These are phyloP conservation scores for Dryadula phaetusa DNA, from an alignment of 2,888 invertebrate species.

Conservation along the genomic window DNA sequence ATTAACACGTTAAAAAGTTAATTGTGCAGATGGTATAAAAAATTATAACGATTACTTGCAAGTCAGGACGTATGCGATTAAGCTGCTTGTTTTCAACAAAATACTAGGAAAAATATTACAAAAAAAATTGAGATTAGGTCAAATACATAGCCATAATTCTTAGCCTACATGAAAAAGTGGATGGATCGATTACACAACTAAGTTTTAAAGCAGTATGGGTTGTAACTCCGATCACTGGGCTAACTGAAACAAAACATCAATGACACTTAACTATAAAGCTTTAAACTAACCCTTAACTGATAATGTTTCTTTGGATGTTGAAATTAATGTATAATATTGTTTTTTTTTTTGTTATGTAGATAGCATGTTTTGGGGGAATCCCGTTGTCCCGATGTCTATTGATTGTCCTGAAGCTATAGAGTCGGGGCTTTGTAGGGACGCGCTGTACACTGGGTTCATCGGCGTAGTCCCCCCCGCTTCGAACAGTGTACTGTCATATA, in stretches of 20 bases:
- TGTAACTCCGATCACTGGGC: conserved; percentile 71
- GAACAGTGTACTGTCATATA: conserved; percentile 89
- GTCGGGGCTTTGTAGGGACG: conserved; percentile 89
- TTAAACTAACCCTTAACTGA: conserved; percentile 45
- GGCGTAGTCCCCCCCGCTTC: conserved; percentile 87
- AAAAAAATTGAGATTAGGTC: conserved; percentile 5
- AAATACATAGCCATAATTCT: conserved; percentile 52
- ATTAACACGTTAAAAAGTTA: background rate
- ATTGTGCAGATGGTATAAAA: conserved; percentile 16
- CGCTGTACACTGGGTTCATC: conserved; percentile 87
- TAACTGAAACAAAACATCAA: conserved; percentile 38
- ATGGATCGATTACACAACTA: conserved; percentile 70
- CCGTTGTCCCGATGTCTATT: conserved; percentile 62
- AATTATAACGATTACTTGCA: background rate
- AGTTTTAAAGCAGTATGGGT: conserved; percentile 63
- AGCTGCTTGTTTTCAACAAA: background rate
- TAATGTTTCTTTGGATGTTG: conserved; percentile 60
- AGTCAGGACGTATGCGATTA: background rate
- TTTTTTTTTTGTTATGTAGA: conserved; percentile 69
- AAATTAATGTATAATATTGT: conserved; percentile 38
- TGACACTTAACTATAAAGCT: conserved; percentile 33
- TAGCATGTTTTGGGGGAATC: conserved; percentile 63
- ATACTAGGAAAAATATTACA: background rate
- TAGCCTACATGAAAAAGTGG: conserved; percentile 63
- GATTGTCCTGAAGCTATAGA: conserved; percentile 86